Evolutionary conservation across 2,113 vertebrate species (phyloP), one percentile per base, ranked within the genome.

Genomic region (Lutjanus erythropterus): DNA sequence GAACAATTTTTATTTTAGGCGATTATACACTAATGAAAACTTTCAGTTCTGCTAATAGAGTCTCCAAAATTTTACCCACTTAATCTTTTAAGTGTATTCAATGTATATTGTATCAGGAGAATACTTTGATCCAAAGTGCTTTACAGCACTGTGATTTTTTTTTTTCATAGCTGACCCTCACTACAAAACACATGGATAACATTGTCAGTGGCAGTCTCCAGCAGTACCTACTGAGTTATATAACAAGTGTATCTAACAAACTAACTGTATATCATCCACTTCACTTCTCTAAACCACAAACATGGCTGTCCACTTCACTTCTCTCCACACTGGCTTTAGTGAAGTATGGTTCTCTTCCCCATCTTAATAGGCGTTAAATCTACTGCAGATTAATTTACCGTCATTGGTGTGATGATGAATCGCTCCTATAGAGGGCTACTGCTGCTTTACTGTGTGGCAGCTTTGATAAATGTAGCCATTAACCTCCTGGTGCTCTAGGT

Each of bases 381-480:
- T 88, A 86, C 72, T 77, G 90, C 82, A 85, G 90, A 93, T 92
- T 90, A 86, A 92, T 94, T 90, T 87, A 82, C 78, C 60, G 81
- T 91, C 89, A 88, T 91, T 87, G 49, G 19, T 67, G 41, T 65
- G 84, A 89, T 94, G 91, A 93, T 91, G 88, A 87, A 92, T 91
- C 27, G 9, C 83, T 81, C 37, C 79, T 66, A 52, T 72, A 83
- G 85, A 82, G 27, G 60, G 87, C 86, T 78, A 55, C 91, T 82
- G 89, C 86, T 64, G 89, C 81, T 87, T 86, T 90, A 87, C 80
- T 89, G 76, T 85, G 84, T 85, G 89, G 88, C 93, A 92, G 85
- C 72, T 91, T 86, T 93, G 91, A 92, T 91, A 81, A 93, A 92
- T 93, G 90, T 85, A 85, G 79, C 86, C 78, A 93, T 94, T 94